phyloP scores from a whole-genome alignment of 1,140 invertebrate genomes.

The Bombus confusus region DNA sequence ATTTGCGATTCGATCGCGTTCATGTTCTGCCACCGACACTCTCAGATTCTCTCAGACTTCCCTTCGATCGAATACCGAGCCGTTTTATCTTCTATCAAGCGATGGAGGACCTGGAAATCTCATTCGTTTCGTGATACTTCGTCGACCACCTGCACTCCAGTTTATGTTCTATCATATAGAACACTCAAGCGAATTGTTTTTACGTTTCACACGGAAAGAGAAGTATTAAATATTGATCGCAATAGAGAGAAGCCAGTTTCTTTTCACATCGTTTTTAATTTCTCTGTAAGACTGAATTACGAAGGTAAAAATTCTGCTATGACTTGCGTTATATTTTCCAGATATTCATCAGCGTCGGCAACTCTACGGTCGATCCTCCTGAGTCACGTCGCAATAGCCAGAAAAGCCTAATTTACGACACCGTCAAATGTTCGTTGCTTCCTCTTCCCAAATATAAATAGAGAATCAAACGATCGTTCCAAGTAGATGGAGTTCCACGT shows the following conservation, averaged over 20 bases:
- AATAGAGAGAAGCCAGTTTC: too few relatives aligned
- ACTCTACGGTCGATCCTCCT: not conserved
- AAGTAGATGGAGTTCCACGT: not conserved
- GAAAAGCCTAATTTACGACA: not conserved
- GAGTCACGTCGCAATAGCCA: not conserved
- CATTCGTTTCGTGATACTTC: not conserved
- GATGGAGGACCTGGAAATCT: not conserved
- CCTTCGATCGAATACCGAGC: conserved; percentile 1
- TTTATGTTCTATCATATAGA: not conserved
- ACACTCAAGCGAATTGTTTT: not conserved
- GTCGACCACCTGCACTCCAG: not conserved
- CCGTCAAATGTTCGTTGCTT: not conserved
- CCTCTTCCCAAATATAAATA: not conserved
- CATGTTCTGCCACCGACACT: not conserved
- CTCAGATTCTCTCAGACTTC: not conserved
- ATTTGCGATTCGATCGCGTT: conserved; percentile 9
- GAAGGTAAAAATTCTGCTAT: not conserved
- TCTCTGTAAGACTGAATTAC: too few relatives aligned
- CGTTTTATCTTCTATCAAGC: conserved; percentile 32
- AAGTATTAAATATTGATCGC: not conserved
- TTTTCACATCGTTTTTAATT: not conserved
- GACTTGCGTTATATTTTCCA: not conserved
- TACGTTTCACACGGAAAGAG: not conserved
- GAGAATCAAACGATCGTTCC: not conserved
- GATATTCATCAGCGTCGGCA: not conserved